Conservation (phyloP, 2,113 vertebrate species). For the Petrocephalus microphthalmus region DNA sequence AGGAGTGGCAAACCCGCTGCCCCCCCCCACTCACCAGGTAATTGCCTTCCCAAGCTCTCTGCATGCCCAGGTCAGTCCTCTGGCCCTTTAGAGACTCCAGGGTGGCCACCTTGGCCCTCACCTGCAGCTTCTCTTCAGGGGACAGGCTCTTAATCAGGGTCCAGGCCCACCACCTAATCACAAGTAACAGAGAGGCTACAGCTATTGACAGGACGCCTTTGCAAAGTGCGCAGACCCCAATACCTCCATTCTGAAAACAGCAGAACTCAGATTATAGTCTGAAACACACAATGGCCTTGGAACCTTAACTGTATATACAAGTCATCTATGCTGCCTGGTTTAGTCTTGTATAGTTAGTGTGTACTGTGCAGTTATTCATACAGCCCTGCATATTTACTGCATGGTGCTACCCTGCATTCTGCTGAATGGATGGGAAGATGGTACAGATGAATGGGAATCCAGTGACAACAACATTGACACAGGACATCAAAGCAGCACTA, state of each 20-base stretch:
- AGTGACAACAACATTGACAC: neutral
- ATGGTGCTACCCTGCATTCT: neutral
- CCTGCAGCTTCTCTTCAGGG: constrained; percentile 73
- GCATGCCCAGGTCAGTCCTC: constrained; percentile 79
- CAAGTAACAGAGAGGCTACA: neutral
- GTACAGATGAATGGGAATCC: neutral
- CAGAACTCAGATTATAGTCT: neutral
- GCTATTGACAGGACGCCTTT: constrained; percentile 20
- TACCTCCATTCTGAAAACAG: neutral
- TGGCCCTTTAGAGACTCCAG: constrained; percentile 88
- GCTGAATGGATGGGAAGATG: neutral
- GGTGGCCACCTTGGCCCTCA: constrained; percentile 86
- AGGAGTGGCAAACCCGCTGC: no score
- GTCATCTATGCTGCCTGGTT: no score
- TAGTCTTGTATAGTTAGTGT: no score
- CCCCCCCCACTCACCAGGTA: constrained; percentile 69
- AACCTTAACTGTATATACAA: no score
- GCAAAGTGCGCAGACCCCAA: neutral
- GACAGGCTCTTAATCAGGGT: constrained; percentile 81
- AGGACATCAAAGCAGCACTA: neutral
- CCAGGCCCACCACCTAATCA: constrained; percentile 82
- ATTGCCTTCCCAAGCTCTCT: constrained; percentile 87
- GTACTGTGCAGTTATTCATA: no score
- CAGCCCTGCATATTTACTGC: neutral
- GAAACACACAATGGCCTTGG: neutral